Percentiles rank a stretch among this genome's conserved stretches.
Evolutionary conservation across 2,797 vertebrate species (phyloP).

Genomic region (Enteromius argenteus): DNA sequence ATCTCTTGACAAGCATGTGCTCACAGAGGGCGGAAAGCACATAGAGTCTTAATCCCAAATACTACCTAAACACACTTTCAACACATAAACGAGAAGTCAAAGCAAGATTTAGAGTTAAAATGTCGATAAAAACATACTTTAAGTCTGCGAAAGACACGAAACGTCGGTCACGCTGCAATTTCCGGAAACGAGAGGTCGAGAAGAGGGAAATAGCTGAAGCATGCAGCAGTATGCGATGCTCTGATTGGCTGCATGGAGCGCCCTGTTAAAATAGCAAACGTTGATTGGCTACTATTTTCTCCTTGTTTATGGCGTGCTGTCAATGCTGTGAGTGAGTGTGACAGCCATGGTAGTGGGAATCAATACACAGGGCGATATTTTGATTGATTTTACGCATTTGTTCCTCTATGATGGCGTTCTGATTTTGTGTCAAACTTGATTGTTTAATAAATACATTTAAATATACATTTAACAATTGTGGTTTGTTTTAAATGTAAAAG

Average conservation of each 20-base stretch:
- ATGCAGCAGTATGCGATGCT: background rate
- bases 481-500: background rate
- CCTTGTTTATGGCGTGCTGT: background rate
- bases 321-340: background rate
- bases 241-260: conserved; percentile 66
- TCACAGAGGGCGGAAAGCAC: background rate
- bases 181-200: conserved; percentile 68
- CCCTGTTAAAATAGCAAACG: background rate
- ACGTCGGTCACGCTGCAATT: conserved; percentile 82
- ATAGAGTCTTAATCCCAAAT: background rate
- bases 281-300: conserved; percentile 48
- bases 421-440: background rate
- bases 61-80: background rate
- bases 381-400: background rate
- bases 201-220: background rate
- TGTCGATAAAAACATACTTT: conserved; percentile 79
- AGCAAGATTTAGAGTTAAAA: too few relatives aligned
- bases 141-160: conserved; percentile 89
- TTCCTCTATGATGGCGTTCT: too few relatives aligned
- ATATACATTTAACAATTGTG: background rate
- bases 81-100: background rate
- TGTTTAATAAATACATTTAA: background rate
- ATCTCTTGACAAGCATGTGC: background rate
- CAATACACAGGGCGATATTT: background rate
- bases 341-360: background rate